These are phyloP conservation scores for Hololepta plana DNA, from an alignment of 2,888 invertebrate genomes.

Conservation along the genomic window DNA sequence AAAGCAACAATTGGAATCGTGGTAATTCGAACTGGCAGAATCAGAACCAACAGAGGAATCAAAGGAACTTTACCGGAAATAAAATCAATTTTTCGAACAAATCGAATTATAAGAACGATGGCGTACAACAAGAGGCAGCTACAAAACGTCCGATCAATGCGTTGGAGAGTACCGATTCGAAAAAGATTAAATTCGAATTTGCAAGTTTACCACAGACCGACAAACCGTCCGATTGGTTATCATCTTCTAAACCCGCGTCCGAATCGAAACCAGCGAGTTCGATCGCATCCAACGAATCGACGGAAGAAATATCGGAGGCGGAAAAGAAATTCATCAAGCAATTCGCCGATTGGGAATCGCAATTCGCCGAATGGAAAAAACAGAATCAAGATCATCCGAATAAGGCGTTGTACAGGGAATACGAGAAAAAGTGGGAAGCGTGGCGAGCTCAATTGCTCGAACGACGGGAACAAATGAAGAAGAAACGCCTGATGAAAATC, in stretches of 20 bases:
- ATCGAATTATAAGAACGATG: too few species aligned
- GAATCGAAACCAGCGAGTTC: constrained; percentile 4
- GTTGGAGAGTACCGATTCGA: too few species aligned
- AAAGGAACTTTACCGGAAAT: too few species aligned
- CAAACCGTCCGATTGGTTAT: constrained; percentile 8
- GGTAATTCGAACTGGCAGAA: constrained; percentile 18
- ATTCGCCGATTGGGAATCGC: constrained; percentile 80
- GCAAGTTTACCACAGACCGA: constrained; percentile 20
- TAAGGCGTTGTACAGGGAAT: constrained; percentile 66
- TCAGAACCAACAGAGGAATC: too few species aligned
- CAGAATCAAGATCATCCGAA: constrained; percentile 87
- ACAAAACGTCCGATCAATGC: too few species aligned
- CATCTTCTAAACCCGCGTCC: constrained; percentile 9
- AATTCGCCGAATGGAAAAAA: constrained; percentile 80
- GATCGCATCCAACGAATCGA: too few species aligned
- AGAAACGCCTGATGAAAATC: constrained; percentile 39
- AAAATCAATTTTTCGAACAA: too few species aligned
- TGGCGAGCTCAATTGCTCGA: constrained; percentile 64
- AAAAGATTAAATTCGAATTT: too few species aligned
- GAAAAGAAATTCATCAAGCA: constrained; percentile 77
- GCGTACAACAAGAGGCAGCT: too few species aligned
- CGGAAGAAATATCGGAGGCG: constrained; percentile 38
- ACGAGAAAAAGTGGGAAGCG: constrained; percentile 76
- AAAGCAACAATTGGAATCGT: constrained; percentile 20
- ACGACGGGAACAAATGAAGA: constrained; percentile 64